A percentile compares a stretch with the other conserved stretches of the same genome.
These are phyloP conservation scores for Nephotettix cincticeps DNA, from an alignment of 1,140 invertebrate genomes.

Conservation along the genomic window DNA sequence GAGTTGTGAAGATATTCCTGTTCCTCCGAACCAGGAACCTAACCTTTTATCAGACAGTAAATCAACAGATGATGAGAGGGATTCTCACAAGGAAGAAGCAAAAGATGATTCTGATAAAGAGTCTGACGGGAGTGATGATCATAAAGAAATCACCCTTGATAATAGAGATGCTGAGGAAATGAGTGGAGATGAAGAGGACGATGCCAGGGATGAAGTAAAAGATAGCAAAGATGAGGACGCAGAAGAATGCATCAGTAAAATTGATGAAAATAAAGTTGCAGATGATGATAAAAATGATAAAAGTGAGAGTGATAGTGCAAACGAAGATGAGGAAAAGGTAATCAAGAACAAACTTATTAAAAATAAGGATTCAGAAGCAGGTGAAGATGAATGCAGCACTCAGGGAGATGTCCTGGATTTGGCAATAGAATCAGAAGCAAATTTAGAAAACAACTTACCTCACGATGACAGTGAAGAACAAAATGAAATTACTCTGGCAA, in stretches of 20 bases:
- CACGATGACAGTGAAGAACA: constrained; percentile 20
- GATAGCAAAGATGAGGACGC: constrained; percentile 3
- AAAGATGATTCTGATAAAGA: too few relatives aligned
- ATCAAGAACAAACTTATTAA: constrained; percentile 28
- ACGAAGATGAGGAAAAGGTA: constrained; percentile 42
- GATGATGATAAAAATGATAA: constrained; percentile 32
- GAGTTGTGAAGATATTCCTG: constrained; percentile 12
- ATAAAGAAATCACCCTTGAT: too few relatives aligned
- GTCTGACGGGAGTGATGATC: too few relatives aligned
- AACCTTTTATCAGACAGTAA: not conserved
- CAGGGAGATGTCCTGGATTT: constrained; percentile 34
- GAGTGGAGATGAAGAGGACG: constrained; percentile 28
- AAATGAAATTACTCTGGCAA: not conserved
- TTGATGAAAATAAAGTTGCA: constrained; percentile 38
- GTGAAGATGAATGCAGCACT: constrained; percentile 32
- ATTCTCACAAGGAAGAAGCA: too few relatives aligned
- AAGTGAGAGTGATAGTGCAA: constrained; percentile 39
- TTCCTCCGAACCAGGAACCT: not conserved
- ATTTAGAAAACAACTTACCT: constrained; percentile 23
- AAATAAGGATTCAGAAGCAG: constrained; percentile 20
- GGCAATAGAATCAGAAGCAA: constrained; percentile 29
- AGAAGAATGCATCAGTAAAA: constrained; percentile 24
- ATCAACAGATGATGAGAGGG: too few relatives aligned
- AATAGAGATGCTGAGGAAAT: too few relatives aligned
- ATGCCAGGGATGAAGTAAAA: constrained; percentile 17